Base-by-base conservation (phyloP, 2,113 vertebrate species). In the Myotis yumanensis region DNA sequence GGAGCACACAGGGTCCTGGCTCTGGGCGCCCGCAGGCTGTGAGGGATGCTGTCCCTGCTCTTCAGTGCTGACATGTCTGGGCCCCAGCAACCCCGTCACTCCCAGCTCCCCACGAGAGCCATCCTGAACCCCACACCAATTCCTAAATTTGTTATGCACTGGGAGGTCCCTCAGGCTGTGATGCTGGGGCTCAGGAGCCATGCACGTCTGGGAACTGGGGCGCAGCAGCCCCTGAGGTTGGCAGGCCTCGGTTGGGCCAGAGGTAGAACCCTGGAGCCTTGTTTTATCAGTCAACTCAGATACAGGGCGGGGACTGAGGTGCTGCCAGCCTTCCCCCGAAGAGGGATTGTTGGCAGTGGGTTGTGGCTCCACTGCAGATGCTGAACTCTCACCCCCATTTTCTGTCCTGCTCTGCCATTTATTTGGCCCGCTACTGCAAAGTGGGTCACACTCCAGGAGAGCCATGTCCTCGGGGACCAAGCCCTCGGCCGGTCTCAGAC, bases 91-190 rank as follows among this genome's bases (percentile, higher is more conserved):
- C 10, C 86, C 40, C 28, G 20, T 20, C 32, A 54, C 7, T 64
- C 8, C n/a, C 17, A n/a, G 30, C 0, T 4, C 54, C 62, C 22
- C 14, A 12, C 97, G 22, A 51, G 92, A 89, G 59, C 90, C 97
- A 43, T 97, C 96, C 84, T 93, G 98, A 52, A 99, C 98, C 35
- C 99, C 99, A 0, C 98, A 98, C 99, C 99, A 99, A 96, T 99
- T 98, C 90, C 97, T 99, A 89, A 99, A 99, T 96, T 99, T 99
- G 86, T 99, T 99, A 98, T 99, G 99, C 62, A 99, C 6, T 1
- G 99, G 99, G 18, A 99, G 97, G 73, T 98, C 98, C 90, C 97
- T 97, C 83, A 98, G 96, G 7, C 95, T 95, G 43, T 97, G 97
- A 83, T 94, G 96, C 48, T 96, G 96, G 72, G 87, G 85, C 88